Conservation (phyloP, 2,113 vertebrate species). For the Periophthalmodon schlosseri region DNA sequence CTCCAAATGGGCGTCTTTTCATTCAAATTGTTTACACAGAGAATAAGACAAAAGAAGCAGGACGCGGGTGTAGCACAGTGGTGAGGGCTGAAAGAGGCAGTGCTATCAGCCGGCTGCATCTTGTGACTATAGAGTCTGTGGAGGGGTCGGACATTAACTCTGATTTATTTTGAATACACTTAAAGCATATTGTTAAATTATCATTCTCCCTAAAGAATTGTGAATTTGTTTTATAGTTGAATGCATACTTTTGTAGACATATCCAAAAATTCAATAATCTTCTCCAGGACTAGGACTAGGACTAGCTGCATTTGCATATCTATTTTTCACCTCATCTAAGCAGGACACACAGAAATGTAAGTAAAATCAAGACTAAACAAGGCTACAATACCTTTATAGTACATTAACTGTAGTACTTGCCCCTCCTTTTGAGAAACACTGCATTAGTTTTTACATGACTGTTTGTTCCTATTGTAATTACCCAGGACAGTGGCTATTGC, state of each 20-base stretch:
- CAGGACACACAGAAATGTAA: background rate
- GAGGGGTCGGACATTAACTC: background rate
- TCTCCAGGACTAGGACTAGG: too few relatives aligned
- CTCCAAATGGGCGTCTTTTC: slow-evolving; percentile 57
- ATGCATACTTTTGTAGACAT: background rate
- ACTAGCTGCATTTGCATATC: too few relatives aligned
- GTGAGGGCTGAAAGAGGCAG: slow-evolving; percentile 27
- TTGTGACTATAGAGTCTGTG: background rate
- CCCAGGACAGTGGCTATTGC: background rate
- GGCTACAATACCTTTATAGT: too few relatives aligned
- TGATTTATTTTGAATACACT: background rate
- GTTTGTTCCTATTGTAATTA: background rate
- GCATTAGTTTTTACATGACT: background rate
- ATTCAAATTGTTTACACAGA: slow-evolving; percentile 64
- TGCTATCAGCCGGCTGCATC: background rate
- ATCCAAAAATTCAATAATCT: background rate
- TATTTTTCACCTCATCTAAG: too few relatives aligned
- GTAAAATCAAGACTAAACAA: background rate
- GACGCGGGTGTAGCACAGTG: slow-evolving; percentile 8
- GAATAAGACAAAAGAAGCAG: slow-evolving; percentile 18
- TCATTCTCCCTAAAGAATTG: background rate
- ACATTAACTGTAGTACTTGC: too few relatives aligned
- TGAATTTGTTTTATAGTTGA: background rate
- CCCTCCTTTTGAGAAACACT: background rate
- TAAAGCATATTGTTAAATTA: background rate